These are phyloP conservation scores for Heliothis virescens DNA, from an alignment of 1,140 invertebrate genomes.

Conservation along the genomic window DNA sequence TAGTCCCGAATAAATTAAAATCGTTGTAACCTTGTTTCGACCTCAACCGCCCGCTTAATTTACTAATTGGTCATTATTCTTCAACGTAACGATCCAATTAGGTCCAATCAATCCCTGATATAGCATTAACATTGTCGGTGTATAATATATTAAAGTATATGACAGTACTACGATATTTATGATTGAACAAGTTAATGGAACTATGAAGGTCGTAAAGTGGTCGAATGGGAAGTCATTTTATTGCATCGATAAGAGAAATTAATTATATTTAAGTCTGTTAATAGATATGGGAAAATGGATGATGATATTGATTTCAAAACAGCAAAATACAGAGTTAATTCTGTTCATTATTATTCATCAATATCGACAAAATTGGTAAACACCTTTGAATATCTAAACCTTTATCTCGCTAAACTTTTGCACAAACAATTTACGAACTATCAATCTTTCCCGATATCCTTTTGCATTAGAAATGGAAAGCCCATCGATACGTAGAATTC, in stretches of 20 bases:
- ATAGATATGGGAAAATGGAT: conserved; percentile 37
- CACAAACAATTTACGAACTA: neutral
- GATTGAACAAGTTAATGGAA: conserved; percentile 61
- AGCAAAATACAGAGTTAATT: too few species aligned
- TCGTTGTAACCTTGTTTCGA: conserved; percentile 59
- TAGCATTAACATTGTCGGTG: conserved; percentile 72
- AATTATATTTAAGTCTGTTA: conserved; percentile 49
- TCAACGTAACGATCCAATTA: conserved; percentile 81
- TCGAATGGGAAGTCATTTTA: conserved; percentile 68
- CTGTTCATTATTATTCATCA: too few species aligned
- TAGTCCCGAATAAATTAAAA: conserved; percentile 47
- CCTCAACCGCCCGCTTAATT: conserved; percentile 74
- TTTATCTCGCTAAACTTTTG: neutral
- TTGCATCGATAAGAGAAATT: conserved; percentile 62
- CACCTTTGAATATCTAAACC: too few species aligned
- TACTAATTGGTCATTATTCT: conserved; percentile 84
- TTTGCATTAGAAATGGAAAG: conserved; percentile 43
- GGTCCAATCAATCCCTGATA: conserved; percentile 82
- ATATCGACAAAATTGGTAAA: too few species aligned
- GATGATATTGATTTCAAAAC: neutral
- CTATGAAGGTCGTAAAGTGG: conserved; percentile 60
- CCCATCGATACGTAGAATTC: conserved; percentile 33
- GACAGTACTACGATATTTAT: conserved; percentile 72
- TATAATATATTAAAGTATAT: conserved; percentile 78
- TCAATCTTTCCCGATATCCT: conserved; percentile 1